These are phyloP conservation scores for Gryllus longicercus DNA, from an alignment of 2,888 invertebrate species.

Conservation along the genomic window DNA sequence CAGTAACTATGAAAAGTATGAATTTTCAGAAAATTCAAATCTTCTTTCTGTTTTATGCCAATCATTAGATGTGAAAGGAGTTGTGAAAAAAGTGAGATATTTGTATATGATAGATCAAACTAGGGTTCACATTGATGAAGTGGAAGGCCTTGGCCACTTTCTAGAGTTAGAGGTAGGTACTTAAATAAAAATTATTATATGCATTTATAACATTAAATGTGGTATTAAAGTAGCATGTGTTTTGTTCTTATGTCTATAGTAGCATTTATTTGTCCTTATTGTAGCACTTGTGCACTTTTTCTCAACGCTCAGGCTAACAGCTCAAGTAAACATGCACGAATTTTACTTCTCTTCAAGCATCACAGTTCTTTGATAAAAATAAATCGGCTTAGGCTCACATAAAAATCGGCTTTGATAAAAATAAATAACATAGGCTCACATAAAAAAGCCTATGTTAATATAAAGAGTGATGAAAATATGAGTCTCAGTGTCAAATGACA, in stretches of 20 bases:
- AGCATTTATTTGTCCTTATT: too few relatives aligned
- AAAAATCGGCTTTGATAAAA: too few relatives aligned
- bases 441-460: too few relatives aligned
- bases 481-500: too few relatives aligned
- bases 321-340: too few relatives aligned
- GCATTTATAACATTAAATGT: neutral
- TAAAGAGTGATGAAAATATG: too few relatives aligned
- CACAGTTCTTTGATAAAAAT: too few relatives aligned
- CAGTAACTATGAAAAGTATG: conserved; percentile 64
- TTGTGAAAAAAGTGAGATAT: conserved; percentile 71
- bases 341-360: too few relatives aligned
- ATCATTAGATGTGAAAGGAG: conserved; percentile 67
- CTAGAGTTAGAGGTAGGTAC: conserved; percentile 76
- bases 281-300: too few relatives aligned
- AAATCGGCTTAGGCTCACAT: too few relatives aligned
- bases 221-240: neutral
- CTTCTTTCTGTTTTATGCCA: conserved; percentile 38
- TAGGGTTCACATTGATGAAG: conserved; percentile 83
- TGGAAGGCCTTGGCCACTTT: conserved; percentile 72
- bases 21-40: conserved; percentile 44
- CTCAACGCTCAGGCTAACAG: too few relatives aligned
- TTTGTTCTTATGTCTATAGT: neutral
- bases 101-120: conserved; percentile 79
- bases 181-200: conserved; percentile 43
- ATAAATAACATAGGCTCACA: too few relatives aligned